Conservation (phyloP, 2,888 invertebrate species). For the Dinocampus coccinellae region DNA sequence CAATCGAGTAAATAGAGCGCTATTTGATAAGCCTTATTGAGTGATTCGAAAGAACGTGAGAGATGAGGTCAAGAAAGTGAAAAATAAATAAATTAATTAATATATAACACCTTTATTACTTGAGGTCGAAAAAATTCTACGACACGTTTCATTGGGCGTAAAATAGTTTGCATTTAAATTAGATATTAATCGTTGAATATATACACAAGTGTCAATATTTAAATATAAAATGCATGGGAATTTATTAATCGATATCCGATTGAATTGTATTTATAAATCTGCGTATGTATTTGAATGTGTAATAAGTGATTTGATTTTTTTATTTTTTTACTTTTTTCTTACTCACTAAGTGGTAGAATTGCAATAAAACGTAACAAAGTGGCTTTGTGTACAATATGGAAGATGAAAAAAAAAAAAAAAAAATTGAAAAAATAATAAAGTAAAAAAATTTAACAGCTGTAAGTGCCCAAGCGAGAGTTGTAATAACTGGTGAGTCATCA, state of each 20-base stretch:
- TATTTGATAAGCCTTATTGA: conserved; percentile 12
- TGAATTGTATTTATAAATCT: background rate
- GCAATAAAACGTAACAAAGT: background rate
- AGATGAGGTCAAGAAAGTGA: background rate
- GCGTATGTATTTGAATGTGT: background rate
- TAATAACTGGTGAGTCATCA: conserved; percentile 51
- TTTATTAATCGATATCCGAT: no score
- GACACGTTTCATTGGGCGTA: background rate
- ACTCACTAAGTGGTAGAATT: background rate
- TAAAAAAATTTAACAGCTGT: background rate
- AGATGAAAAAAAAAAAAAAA: background rate
- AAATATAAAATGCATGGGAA: background rate
- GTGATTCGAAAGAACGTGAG: background rate
- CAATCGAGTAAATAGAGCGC: conserved; percentile 14
- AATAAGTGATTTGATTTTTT: background rate
- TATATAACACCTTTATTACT: background rate
- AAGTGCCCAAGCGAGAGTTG: conserved; percentile 1
- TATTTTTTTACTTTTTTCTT: no score
- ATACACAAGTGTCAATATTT: background rate
- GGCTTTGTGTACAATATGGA: background rate
- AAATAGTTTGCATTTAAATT: background rate
- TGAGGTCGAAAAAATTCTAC: background rate
- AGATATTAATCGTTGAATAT: background rate
- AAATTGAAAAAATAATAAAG: background rate
- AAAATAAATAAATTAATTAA: background rate